Evolutionary conservation across 2,113 vertebrate species (phyloP), one percentile per base, ranked within the genome.

Genomic region (Thamnophis sirtalis): DNA sequence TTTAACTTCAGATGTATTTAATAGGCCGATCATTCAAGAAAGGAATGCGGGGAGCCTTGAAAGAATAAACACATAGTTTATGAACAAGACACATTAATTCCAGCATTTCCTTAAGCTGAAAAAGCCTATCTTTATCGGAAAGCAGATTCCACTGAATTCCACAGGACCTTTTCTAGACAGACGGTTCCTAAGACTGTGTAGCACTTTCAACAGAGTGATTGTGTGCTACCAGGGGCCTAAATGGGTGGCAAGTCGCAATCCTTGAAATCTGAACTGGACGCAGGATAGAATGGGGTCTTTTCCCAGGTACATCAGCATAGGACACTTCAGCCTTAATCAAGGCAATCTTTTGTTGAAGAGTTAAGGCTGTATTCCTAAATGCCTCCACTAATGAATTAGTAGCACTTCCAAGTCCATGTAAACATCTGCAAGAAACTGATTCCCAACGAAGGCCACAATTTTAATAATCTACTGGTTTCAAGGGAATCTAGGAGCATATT

Each of bases 1-100:
- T 94, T 90, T 93, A n/a, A 93, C 89, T 56, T 0, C 0, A 89
- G 26, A 93, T 24, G 94, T 91, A 90, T 87, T 54, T 2, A 4
- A 55, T 56, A 88, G 87, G 49, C 54, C 38, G 38, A 58, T n/a
- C 43, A 9, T 85, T 24, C 84, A 86, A 51, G 73, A 55, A 54
- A 33, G 24, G 33, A 38, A 63, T 54, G 24, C 92, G n/a, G 53
- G 88, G 86, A 84, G 95, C 87, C 43, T 15, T 28, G 58, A 73
- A 43, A 84, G 7, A 51, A 48, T 43, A 87, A 43, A 21, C 53
- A 48, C 28, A 73, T 86, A 92, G 56, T 86, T 94, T 92, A 63
- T 91, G 90, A 91, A 95, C 53, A 89, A 73, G 60, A 92, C 50
- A 94, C 89, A 96, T 68, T 24, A 28, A 51, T 93, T 86, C 90